These are phyloP conservation scores for Nebria salina DNA, from an alignment of 2,888 invertebrate species.

Conservation along the genomic window DNA sequence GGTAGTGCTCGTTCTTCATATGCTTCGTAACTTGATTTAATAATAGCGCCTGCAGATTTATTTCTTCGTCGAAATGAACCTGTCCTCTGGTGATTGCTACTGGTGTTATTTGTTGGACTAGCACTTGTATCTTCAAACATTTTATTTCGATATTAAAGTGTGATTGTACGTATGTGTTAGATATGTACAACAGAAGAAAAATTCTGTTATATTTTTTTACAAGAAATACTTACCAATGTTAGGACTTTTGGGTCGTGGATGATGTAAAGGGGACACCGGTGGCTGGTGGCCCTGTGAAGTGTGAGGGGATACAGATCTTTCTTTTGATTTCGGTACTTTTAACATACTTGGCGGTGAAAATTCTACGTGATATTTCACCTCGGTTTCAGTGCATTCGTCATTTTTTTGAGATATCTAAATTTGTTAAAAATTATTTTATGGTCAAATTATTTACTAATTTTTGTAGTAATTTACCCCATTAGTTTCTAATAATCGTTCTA, in stretches of 20 bases:
- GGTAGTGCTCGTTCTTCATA: slow-evolving; percentile 89
- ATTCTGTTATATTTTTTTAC: background rate
- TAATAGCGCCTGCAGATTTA: slow-evolving; percentile 72
- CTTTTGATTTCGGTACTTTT: slow-evolving; percentile 58
- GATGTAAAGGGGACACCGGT: slow-evolving; percentile 66
- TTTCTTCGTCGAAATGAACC: slow-evolving; percentile 70
- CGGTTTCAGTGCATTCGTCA: slow-evolving; percentile 69
- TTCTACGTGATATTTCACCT: slow-evolving; percentile 57
- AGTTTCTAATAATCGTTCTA: slow-evolving; percentile 82
- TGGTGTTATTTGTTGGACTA: slow-evolving; percentile 64
- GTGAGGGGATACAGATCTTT: slow-evolving; percentile 62
- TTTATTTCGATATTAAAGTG: background rate
- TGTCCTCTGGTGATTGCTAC: slow-evolving; percentile 58
- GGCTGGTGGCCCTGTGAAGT: slow-evolving; percentile 61
- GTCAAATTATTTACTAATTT: background rate
- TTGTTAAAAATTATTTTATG: background rate
- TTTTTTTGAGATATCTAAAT: slow-evolving; percentile 67
- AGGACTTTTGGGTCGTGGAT: slow-evolving; percentile 62
- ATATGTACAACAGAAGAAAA: background rate
- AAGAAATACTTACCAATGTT: slow-evolving; percentile 55
- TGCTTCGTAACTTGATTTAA: slow-evolving; percentile 79
- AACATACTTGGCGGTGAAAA: slow-evolving; percentile 58
- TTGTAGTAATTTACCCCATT: slow-evolving; percentile 69
- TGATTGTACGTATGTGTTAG: background rate
- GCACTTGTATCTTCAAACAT: slow-evolving; percentile 52